A percentile compares a stretch with the other conserved stretches of the same genome.
Evolutionary conservation across 1,140 invertebrate genomes (phyloP).

Genomic region (Bicyclus anynana): DNA sequence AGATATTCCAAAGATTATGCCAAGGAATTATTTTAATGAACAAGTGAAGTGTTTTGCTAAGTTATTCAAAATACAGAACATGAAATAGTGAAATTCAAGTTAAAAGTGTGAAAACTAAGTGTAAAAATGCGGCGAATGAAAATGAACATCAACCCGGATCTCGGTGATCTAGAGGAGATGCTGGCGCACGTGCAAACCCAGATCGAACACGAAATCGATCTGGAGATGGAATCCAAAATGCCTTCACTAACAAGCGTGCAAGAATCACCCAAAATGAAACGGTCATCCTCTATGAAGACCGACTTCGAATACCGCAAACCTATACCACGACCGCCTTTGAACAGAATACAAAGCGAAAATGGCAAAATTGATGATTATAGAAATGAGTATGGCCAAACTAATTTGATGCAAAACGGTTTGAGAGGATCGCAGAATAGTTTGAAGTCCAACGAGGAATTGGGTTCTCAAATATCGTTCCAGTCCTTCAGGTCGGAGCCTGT

Average conservation of each 20-base stretch:
- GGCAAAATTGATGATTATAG: slow-evolving; percentile 28
- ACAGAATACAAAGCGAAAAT: slow-evolving; percentile 41
- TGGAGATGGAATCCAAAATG: slow-evolving; percentile 58
- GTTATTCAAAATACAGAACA: too few species aligned
- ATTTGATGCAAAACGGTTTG: slow-evolving; percentile 34
- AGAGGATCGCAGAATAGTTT: slow-evolving; percentile 50
- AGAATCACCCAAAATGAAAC: slow-evolving; percentile 58
- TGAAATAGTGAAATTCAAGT: too few species aligned
- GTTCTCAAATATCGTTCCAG: slow-evolving; percentile 51
- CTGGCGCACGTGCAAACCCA: slow-evolving; percentile 68
- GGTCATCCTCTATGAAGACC: slow-evolving; percentile 39
- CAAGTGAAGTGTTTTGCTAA: neutral
- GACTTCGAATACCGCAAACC: slow-evolving; percentile 45
- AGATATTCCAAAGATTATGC: too few species aligned
- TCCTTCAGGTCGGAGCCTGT: slow-evolving; percentile 62
- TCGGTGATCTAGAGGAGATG: slow-evolving; percentile 73
- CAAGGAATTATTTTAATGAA: neutral
- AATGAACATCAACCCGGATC: slow-evolving; percentile 61
- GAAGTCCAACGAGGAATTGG: slow-evolving; percentile 49
- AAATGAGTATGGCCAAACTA: slow-evolving; percentile 36
- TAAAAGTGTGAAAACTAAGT: slow-evolving; percentile 8
- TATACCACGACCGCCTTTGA: slow-evolving; percentile 38
- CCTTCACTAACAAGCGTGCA: slow-evolving; percentile 53
- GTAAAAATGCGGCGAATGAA: slow-evolving; percentile 58
- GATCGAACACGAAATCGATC: slow-evolving; percentile 69